phyloP scores from a whole-genome alignment of 2,797 vertebrate species.

The Austrolebias charrua region DNA sequence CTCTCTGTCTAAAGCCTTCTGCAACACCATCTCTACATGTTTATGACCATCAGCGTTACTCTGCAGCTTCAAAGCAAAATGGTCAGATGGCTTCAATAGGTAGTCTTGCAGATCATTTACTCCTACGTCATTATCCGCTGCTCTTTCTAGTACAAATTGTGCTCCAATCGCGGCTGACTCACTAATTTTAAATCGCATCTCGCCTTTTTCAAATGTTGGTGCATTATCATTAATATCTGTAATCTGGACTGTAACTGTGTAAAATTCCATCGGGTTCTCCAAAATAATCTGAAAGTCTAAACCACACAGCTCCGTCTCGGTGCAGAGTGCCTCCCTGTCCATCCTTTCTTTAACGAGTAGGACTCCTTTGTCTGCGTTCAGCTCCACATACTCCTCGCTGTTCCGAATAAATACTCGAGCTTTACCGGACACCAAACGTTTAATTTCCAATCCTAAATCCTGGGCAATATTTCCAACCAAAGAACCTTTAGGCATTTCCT shows the following conservation, averaged over 20 bases:
- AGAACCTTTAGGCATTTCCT: conserved; percentile 81
- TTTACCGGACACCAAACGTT: conserved; percentile 33
- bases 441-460: conserved; percentile 61
- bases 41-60: conserved; percentile 38
- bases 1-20: conserved; percentile 73
- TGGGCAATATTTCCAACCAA: conserved; percentile 60
- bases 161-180: conserved; percentile 65
- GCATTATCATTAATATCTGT: conserved; percentile 34
- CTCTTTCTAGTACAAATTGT: conserved; percentile 69
- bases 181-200: conserved; percentile 64
- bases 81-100: conserved; percentile 44
- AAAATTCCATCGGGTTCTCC: conserved; percentile 33
- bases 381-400: conserved; percentile 26
- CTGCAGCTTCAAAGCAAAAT: conserved; percentile 59
- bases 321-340: conserved; percentile 59
- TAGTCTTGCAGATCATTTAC: conserved; percentile 61
- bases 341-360: conserved; percentile 82
- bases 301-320: conserved; percentile 13
- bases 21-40: conserved; percentile 65
- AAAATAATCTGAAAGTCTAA: conserved; percentile 31
- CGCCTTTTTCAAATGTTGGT: conserved; percentile 56
- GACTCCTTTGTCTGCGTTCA: conserved; percentile 59
- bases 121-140: conserved; percentile 74
- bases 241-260: conserved; percentile 7
- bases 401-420: conserved; percentile 5